Conservation (phyloP, 2,797 vertebrate species). For the Gephyroberyx darwinii region DNA sequence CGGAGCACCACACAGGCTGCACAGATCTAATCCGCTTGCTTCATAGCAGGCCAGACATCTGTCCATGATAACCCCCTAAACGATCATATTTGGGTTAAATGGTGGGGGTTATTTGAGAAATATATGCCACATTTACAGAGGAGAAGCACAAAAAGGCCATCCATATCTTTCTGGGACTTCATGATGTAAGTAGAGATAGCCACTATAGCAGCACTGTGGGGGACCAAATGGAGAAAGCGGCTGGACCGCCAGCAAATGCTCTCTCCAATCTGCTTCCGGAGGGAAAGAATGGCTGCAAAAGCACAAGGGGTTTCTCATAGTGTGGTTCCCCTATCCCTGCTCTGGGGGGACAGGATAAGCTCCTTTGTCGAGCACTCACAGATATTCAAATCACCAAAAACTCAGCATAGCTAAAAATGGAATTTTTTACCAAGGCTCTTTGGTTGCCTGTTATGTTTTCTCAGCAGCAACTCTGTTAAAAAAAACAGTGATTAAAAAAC, state of each 20-base stretch:
- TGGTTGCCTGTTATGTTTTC: conserved; percentile 31
- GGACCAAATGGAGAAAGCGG: neutral
- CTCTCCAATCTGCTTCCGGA: neutral
- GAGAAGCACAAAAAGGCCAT: conserved; percentile 18
- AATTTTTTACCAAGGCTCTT: conserved; percentile 50
- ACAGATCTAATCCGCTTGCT: conserved; percentile 54
- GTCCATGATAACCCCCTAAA: conserved; percentile 40
- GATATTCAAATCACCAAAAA: conserved; percentile 53
- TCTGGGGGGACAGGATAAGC: conserved; percentile 57
- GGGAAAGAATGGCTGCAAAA: conserved; percentile 7
- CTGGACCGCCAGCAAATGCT: neutral
- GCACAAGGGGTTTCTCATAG: conserved; percentile 41
- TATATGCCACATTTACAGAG: neutral
- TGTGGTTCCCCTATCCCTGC: conserved; percentile 25
- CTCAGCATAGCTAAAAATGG: conserved; percentile 45
- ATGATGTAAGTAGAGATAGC: neutral
- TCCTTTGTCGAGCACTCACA: conserved; percentile 57
- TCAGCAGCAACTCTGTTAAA: conserved; percentile 37
- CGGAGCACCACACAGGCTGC: conserved; percentile 7
- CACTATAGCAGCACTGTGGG: neutral
- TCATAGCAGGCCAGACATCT: conserved; percentile 55
- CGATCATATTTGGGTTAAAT: conserved; percentile 48
- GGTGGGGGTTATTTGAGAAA: neutral
- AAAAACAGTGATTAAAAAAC: conserved; percentile 48
- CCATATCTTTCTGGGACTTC: neutral